A percentile compares a stretch with the other conserved stretches of the same genome.
These are phyloP conservation scores for Caloenas nicobarica DNA, from an alignment of 2,113 vertebrate genomes.

Conservation along the genomic window DNA sequence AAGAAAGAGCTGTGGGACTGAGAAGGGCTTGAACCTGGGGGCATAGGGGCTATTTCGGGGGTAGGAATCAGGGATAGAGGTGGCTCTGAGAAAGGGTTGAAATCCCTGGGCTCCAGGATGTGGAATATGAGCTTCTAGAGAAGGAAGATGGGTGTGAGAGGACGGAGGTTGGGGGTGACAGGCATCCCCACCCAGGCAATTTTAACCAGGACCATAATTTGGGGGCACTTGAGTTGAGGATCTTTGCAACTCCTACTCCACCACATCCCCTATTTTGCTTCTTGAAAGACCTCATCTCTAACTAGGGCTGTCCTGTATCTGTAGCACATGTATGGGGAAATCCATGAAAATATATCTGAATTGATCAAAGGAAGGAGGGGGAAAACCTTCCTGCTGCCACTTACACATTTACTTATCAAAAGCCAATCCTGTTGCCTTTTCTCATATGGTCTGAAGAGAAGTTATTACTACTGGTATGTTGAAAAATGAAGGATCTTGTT, in stretches of 20 bases:
- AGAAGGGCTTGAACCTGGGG: neutral
- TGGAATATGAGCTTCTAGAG: neutral
- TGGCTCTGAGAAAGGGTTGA: neutral
- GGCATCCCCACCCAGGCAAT: no score
- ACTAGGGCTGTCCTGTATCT: neutral
- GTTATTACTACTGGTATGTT: neutral
- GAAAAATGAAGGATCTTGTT: neutral
- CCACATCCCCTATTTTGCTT: neutral
- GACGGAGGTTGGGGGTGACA: neutral
- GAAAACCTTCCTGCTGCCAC: neutral
- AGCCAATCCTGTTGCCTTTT: neutral
- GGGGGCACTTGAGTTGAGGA: neutral
- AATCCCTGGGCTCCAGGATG: neutral
- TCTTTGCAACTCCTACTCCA: neutral
- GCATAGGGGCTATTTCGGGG: neutral
- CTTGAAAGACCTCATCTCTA: neutral
- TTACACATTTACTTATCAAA: neutral
- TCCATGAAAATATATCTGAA: neutral
- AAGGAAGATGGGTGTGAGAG: neutral
- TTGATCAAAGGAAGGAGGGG: neutral
- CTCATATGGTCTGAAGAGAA: neutral
- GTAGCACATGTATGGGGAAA: neutral
- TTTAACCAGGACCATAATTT: neutral
- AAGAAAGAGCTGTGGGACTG: neutral
- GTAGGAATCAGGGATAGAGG: neutral